These are phyloP conservation scores for Hephaestus fuliginosus DNA, from an alignment of 2,797 vertebrate species.

Conservation along the genomic window DNA sequence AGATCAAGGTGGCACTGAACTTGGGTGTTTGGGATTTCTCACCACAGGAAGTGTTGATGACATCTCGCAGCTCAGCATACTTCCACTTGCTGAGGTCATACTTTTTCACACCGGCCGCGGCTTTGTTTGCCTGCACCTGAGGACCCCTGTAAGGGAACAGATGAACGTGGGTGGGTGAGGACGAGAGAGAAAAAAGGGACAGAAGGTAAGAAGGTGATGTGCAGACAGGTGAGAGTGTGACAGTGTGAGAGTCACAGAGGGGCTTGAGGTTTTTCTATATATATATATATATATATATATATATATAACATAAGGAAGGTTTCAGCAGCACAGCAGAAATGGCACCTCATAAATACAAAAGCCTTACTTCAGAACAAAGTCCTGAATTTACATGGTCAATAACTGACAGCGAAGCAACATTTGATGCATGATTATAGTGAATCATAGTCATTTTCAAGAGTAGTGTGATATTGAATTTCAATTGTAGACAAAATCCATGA, in stretches of 20 bases:
- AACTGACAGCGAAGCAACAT: background rate
- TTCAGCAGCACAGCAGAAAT: background rate
- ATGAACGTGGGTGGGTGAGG: slow-evolving; percentile 26
- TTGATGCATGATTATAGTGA: background rate
- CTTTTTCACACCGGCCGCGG: slow-evolving; percentile 93
- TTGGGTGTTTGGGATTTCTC: slow-evolving; percentile 67
- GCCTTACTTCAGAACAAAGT: background rate
- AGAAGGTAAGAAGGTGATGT: slow-evolving; percentile 13
- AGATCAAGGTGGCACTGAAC: slow-evolving; percentile 5
- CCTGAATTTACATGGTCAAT: background rate
- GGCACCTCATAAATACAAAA: background rate
- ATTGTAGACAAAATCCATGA: background rate
- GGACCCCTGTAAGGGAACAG: slow-evolving; percentile 86
- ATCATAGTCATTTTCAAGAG: background rate
- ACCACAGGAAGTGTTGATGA: slow-evolving; percentile 99
- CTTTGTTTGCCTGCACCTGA: slow-evolving; percentile 96
- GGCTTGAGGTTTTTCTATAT: background rate
- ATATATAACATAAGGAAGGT: no score
- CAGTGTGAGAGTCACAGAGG: background rate
- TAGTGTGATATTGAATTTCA: background rate
- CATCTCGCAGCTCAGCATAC: slow-evolving; percentile 97
- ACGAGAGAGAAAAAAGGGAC: background rate
- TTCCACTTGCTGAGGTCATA: slow-evolving; percentile 99
- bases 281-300: no score
- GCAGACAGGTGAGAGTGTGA: slow-evolving; percentile 21